Evolutionary conservation across 1,140 invertebrate genomes (phyloP).

Genomic region (Polyergus mexicanus): DNA sequence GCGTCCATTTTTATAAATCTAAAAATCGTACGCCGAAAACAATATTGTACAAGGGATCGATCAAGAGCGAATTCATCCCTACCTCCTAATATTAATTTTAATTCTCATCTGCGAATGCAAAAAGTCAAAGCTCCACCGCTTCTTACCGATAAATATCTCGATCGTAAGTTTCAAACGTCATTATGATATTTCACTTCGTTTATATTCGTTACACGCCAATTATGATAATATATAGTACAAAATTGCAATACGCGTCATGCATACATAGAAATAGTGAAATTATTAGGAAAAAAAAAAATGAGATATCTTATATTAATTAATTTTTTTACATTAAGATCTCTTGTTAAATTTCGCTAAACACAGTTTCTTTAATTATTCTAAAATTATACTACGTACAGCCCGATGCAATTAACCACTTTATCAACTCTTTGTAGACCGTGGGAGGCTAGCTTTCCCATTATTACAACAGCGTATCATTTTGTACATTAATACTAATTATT

Average conservation of each 20-base stretch:
- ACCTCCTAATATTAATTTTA: background rate
- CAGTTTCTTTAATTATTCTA: constrained; percentile 4
- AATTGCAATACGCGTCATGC: background rate
- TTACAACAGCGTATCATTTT: constrained; percentile 1
- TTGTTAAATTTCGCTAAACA: constrained; percentile 25
- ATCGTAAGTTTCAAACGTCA: background rate
- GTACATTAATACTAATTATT: constrained; percentile 7
- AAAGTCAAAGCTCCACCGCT: constrained; percentile 12
- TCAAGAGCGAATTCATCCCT: constrained; percentile 19
- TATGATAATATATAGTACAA: constrained; percentile 30
- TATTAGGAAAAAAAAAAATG: background rate
- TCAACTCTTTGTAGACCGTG: background rate
- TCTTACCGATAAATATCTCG: background rate
- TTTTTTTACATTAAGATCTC: background rate
- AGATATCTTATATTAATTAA: constrained; percentile 6
- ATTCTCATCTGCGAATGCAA: background rate
- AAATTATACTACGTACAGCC: constrained; percentile 14
- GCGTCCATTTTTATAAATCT: constrained; percentile 4
- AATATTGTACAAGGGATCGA: constrained; percentile 23
- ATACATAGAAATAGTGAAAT: constrained; percentile 17
- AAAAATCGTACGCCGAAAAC: constrained; percentile 17
- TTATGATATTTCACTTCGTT: constrained; percentile 16
- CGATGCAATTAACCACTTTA: background rate
- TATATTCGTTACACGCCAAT: background rate
- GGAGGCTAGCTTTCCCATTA: constrained; percentile 1